Base-by-base conservation (phyloP, 1,140 invertebrate genomes). In the Wasmannia auropunctata region DNA sequence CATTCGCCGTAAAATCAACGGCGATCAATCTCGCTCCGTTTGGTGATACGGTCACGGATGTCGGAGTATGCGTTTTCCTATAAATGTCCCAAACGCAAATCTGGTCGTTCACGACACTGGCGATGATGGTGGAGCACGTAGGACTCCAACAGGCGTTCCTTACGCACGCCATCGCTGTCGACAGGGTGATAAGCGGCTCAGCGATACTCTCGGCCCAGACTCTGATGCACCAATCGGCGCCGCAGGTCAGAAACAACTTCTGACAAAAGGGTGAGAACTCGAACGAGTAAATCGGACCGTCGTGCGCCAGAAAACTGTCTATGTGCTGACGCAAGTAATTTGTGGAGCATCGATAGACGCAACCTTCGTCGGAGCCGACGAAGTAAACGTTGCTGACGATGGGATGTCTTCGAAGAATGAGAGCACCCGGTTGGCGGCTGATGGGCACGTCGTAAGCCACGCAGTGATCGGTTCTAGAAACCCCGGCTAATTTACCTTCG, bases 321-420 rank as follows among this genome's bases (percentile, higher is more conserved):
- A 98, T 96, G 81, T 97, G 96, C 87, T 97, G 96, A 87, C 96
- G 96, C 6, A 96, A 92, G 90, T 96, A 96, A 87, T 96, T 96
- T 2, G 95, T 96, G 0, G 97, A 97, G 91, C 97, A 98, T 72
- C 96, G 97, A 93, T 98, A 97, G 22, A 98, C 96, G 87, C 96
- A 97, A 1, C 98, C 98, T 91, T 98, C 98, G 76, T 98, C 97
- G 0, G 98, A 98, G 0, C 98, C 97, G 0, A 98, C 96, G 19
- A 97, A 96, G 93, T 98, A 98, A 34, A 98, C 93, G 79, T 96
- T 96, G 5, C 95, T 95, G 28, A 96, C 94, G 0, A 93, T 93
- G 0, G 97, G 97, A 94, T 98, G 97, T 91, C 96, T 96, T 60
- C 96, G 95, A 10, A 97, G 93, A 49, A 96, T 96, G 79, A 96